Conservation (phyloP, 1,140 invertebrate species). For the Euwallacea fornicatus region DNA sequence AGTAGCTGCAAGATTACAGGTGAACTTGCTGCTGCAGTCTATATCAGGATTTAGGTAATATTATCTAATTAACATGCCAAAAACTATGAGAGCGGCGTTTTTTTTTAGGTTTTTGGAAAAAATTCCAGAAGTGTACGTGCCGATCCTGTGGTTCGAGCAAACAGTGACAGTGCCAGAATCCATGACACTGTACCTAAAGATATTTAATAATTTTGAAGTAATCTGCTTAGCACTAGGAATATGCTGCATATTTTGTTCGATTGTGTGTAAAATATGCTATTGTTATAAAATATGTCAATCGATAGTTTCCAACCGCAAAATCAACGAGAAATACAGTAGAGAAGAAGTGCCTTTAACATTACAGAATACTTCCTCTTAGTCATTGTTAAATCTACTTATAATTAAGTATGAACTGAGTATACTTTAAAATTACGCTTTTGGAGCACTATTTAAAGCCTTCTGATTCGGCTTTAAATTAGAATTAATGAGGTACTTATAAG, state of each 20-base stretch:
- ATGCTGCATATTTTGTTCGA: constrained; percentile 31
- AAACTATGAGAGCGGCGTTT: not conserved
- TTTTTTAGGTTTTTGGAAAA: constrained; percentile 63
- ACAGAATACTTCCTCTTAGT: no score
- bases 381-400: no score
- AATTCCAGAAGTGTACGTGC: constrained; percentile 70
- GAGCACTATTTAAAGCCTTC: no score
- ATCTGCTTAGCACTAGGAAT: constrained; percentile 41
- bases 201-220: constrained; percentile 41
- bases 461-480: no score
- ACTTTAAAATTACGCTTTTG: no score
- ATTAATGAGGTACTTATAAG: no score
- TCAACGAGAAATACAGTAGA: not conserved
- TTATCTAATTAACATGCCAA: not conserved
- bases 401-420: no score
- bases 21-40: constrained; percentile 72
- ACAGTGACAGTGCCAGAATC: constrained; percentile 58
- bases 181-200: constrained; percentile 36
- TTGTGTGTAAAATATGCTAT: constrained; percentile 21
- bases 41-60: constrained; percentile 65
- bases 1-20: constrained; percentile 73
- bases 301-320: not conserved
- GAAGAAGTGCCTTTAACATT: constrained; percentile 35
- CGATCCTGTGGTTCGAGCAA: constrained; percentile 78
- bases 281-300: not conserved